Percentiles rank a stretch among this genome's conserved stretches.
phyloP scores from a whole-genome alignment of 1,140 invertebrate species.

The Ridgeia piscesae region DNA sequence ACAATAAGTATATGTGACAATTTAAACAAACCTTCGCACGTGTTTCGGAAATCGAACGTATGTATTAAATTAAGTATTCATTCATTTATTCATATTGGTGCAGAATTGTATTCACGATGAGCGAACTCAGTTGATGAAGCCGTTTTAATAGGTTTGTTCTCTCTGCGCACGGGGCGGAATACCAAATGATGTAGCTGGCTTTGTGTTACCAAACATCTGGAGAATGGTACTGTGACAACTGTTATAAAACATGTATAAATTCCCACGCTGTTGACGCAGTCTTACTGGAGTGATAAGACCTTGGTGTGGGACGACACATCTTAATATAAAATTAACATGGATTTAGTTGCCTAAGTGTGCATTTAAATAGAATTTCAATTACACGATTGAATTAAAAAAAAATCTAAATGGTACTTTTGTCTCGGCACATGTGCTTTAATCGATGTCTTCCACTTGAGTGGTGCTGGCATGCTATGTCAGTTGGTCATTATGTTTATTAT shows the following conservation, averaged over 20 bases:
- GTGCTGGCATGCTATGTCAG: no score
- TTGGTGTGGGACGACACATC: not conserved
- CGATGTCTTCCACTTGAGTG: not conserved
- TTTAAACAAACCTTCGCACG: no score
- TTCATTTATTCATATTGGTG: no score
- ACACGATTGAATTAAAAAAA: not conserved
- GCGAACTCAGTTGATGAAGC: not conserved
- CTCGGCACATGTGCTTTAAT: not conserved
- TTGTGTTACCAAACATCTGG: not conserved
- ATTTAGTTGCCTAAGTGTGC: not conserved
- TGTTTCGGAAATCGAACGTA: no score
- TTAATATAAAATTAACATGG: not conserved
- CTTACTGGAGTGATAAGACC: not conserved
- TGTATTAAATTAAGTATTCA: no score
- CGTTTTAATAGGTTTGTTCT: not conserved
- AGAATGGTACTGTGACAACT: not conserved
- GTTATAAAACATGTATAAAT: not conserved
- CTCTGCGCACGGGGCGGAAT: not conserved
- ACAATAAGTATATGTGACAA: no score
- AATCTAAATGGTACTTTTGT: no score
- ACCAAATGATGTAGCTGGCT: not conserved
- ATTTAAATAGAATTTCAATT: not conserved
- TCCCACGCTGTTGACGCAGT: not conserved
- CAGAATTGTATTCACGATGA: not conserved
- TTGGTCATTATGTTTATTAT: not conserved